These are phyloP conservation scores for Pollimyrus isidori DNA, from an alignment of 2,113 vertebrate genomes.

Conservation along the genomic window DNA sequence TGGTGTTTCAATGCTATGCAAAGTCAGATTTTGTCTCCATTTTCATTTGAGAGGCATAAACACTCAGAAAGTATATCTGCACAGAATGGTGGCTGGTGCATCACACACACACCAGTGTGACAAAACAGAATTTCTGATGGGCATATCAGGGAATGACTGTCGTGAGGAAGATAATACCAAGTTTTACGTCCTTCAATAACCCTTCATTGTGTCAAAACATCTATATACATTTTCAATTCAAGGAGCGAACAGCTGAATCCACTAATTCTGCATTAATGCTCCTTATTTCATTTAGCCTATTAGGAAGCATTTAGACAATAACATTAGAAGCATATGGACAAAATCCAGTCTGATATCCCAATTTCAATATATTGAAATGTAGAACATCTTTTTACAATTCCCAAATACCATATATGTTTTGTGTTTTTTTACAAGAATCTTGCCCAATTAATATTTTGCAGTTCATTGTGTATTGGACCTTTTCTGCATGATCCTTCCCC, in stretches of 20 bases:
- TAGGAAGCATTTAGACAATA: not conserved
- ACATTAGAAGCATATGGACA: too few relatives aligned
- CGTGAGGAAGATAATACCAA: not conserved
- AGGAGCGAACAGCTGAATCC: not conserved
- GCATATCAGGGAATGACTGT: not conserved
- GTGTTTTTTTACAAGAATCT: not conserved
- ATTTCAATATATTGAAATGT: not conserved
- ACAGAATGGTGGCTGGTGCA: not conserved
- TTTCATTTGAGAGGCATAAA: not conserved
- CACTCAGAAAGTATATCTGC: not conserved
- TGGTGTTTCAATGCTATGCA: not conserved
- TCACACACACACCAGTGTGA: not conserved
- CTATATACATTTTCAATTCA: not conserved
- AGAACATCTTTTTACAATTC: not conserved
- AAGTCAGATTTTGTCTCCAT: conserved; percentile 7
- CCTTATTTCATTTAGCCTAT: not conserved
- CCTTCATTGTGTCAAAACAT: not conserved
- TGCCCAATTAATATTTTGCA: not conserved
- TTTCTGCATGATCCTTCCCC: not conserved
- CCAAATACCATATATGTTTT: not conserved
- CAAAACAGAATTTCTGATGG: not conserved
- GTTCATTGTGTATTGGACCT: not conserved
- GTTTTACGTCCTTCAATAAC: not conserved
- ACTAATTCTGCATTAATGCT: not conserved
- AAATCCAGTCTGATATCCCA: not conserved